A percentile compares a stretch with the other conserved stretches of the same genome.
Evolutionary conservation across 2,888 invertebrate species (phyloP).

Genomic region (Galerucella nymphaeae): DNA sequence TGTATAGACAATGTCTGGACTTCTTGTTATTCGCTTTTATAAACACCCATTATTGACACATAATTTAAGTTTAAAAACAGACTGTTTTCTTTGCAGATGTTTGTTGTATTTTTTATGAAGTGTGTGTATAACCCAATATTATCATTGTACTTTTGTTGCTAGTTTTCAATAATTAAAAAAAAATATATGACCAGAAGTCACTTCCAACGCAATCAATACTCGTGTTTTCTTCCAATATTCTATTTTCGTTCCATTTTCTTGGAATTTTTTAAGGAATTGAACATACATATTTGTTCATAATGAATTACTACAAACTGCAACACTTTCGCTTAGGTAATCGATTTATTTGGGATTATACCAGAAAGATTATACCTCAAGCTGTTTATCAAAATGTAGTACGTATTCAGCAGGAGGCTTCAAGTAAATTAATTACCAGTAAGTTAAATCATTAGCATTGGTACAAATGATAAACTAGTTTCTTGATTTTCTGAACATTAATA

Average conservation of each 20-base stretch:
- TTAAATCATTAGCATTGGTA: not conserved
- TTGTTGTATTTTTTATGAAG: no score
- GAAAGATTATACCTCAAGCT: not conserved
- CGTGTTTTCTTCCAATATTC: no score
- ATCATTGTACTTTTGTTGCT: no score
- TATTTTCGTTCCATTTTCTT: no score
- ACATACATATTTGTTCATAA: not conserved
- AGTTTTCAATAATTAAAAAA: no score
- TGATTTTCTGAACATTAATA: not conserved
- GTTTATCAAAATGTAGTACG: not conserved
- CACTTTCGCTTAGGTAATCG: not conserved
- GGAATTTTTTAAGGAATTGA: no score
- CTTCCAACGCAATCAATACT: no score
- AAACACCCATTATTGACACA: slow-evolving; percentile 28
- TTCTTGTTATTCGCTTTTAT: slow-evolving; percentile 35
- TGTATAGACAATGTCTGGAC: slow-evolving; percentile 49
- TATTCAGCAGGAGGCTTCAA: not conserved
- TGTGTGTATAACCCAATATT: not conserved
- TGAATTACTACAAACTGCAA: not conserved
- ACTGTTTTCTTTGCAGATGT: not conserved
- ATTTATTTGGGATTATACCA: not conserved
- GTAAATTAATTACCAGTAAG: slow-evolving; percentile 8
- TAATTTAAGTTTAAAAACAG: not conserved
- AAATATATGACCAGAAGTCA: no score
- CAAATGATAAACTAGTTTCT: not conserved